These are phyloP conservation scores for Buceros bicornis DNA, from an alignment of 2,797 vertebrate species.

Conservation along the genomic window DNA sequence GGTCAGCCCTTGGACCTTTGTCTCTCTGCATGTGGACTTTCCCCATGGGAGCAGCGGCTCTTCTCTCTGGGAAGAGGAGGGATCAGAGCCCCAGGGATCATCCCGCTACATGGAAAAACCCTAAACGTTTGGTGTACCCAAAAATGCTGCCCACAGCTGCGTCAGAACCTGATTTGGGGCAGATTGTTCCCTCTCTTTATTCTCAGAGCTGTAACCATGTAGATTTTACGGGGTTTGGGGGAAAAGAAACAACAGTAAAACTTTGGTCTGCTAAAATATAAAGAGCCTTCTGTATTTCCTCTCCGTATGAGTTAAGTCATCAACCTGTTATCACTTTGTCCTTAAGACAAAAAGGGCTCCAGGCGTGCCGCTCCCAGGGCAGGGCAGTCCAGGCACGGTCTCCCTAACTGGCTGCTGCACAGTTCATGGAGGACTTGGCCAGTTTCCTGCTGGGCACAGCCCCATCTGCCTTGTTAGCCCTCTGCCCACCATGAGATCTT, in stretches of 20 bases:
- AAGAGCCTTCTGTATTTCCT: not conserved
- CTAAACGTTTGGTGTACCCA: not conserved
- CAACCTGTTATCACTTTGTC: not conserved
- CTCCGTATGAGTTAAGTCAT: not conserved
- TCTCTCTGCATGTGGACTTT: not conserved
- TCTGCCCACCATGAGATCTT: not conserved
- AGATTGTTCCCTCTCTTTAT: not conserved
- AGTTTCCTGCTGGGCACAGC: not conserved
- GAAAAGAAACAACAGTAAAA: not conserved
- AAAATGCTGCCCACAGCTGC: not conserved
- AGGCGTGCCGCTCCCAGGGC: not conserved
- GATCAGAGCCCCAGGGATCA: not conserved
- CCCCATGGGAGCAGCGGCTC: fast-evolving
- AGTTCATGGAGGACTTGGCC: not conserved
- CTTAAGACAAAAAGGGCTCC: not conserved
- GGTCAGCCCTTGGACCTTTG: not conserved
- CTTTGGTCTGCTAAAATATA: not conserved
- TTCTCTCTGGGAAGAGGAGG: not conserved
- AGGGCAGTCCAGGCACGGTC: not conserved
- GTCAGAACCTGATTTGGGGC: not conserved
- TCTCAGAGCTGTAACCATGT: not conserved
- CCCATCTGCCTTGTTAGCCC: not conserved
- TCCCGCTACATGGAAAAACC: not conserved
- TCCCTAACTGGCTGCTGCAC: not conserved
- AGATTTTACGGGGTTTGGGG: not conserved